These are phyloP conservation scores for Glyptemys insculpta DNA, from an alignment of 2,797 vertebrate genomes.

Conservation along the genomic window DNA sequence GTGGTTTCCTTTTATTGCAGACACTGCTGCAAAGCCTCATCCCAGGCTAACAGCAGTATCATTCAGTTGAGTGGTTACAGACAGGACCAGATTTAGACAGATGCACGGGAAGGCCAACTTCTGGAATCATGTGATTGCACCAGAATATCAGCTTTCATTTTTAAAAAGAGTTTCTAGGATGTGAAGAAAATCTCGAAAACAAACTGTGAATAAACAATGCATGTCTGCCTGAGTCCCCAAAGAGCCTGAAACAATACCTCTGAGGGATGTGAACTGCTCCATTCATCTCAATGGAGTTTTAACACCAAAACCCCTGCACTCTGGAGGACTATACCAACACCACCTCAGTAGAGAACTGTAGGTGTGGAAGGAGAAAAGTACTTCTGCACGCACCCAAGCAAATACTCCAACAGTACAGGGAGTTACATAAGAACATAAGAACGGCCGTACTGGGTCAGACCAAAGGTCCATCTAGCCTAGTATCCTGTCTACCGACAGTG, in stretches of 20 bases:
- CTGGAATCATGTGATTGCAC: neutral
- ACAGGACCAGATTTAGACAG: neutral
- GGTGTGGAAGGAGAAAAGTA: neutral
- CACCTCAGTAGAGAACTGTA: neutral
- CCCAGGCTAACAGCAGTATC: neutral
- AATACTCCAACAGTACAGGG: neutral
- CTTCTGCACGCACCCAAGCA: neutral
- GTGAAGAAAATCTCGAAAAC: neutral
- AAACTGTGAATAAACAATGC: neutral
- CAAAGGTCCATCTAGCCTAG: too few species aligned
- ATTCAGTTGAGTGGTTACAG: neutral
- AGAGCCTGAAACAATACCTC: neutral
- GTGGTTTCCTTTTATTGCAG: neutral
- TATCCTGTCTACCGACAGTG: too few species aligned
- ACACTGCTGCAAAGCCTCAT: neutral
- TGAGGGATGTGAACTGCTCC: neutral
- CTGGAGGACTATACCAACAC: neutral
- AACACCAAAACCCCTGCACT: neutral
- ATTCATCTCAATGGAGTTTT: neutral
- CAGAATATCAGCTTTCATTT: neutral
- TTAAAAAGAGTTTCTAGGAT: neutral
- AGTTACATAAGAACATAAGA: too few species aligned
- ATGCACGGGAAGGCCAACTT: neutral
- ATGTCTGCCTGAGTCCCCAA: neutral
- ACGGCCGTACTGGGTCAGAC: too few species aligned